Evolutionary conservation across 2,888 invertebrate genomes (phyloP).

Genomic region (Dorcus hopei): DNA sequence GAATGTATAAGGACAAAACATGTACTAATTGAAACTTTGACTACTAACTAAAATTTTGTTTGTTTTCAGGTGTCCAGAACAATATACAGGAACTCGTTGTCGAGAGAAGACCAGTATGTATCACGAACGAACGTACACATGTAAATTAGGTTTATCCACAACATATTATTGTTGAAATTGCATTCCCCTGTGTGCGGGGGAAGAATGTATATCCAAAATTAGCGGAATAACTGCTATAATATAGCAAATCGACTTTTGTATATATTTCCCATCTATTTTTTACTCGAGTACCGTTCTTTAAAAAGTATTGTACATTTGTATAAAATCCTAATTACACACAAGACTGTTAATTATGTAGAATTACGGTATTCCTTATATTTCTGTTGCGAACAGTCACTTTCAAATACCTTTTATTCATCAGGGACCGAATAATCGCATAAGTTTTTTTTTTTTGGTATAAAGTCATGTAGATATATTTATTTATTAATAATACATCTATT

Average conservation of each 20-base stretch:
- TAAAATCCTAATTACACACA: slow-evolving; percentile 29
- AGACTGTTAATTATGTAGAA: slow-evolving; percentile 32
- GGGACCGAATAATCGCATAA: slow-evolving; percentile 42
- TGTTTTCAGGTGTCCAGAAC: slow-evolving; percentile 70
- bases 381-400: not conserved
- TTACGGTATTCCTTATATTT: slow-evolving; percentile 9
- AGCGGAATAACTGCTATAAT: slow-evolving; percentile 4
- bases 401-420: slow-evolving; percentile 33
- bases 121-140: slow-evolving; percentile 59
- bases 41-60: not conserved
- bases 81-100: slow-evolving; percentile 76
- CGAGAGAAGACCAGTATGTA: slow-evolving; percentile 80
- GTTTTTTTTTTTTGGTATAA: slow-evolving; percentile 47
- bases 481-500: slow-evolving; percentile 51
- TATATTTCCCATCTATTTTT: slow-evolving; percentile 16
- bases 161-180: slow-evolving; percentile 71
- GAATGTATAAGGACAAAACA: no score
- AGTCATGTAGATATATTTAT: slow-evolving; percentile 51
- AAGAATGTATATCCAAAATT: slow-evolving; percentile 1
- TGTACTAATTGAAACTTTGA: no score
- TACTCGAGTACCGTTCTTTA: not conserved
- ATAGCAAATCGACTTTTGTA: slow-evolving; percentile 12
- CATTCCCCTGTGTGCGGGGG: slow-evolving; percentile 4
- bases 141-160: slow-evolving; percentile 74
- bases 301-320: slow-evolving; percentile 32